phyloP scores from a whole-genome alignment of 2,888 invertebrate genomes.

The Chrysomela aeneicollis region DNA sequence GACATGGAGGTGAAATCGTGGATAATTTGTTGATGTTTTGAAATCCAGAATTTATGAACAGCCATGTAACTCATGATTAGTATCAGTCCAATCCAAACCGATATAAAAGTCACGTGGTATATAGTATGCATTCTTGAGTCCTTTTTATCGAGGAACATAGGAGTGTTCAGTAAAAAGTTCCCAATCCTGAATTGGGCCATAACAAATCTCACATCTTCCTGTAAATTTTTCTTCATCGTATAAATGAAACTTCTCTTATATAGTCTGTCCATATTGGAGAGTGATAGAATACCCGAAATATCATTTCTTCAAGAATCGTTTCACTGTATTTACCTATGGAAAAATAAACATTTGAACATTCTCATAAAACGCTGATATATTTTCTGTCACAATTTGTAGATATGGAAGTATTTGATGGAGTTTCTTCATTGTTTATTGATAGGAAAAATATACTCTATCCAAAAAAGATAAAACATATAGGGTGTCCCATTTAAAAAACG shows the following conservation, averaged over 20 bases:
- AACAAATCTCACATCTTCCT: background rate
- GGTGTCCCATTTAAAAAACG: too few species aligned
- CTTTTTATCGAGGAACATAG: background rate
- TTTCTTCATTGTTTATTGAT: too few species aligned
- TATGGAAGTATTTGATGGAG: too few species aligned
- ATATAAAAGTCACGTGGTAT: background rate
- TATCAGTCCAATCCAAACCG: constrained; percentile 4
- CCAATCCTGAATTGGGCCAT: constrained; percentile 7
- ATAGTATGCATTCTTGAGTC: background rate
- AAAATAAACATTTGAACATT: too few species aligned
- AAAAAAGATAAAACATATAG: too few species aligned
- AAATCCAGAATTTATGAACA: background rate
- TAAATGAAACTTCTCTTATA: background rate
- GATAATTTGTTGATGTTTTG: background rate
- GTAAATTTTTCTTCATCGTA: background rate
- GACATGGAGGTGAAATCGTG: constrained; percentile 5
- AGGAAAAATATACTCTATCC: too few species aligned
- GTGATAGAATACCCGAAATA: too few species aligned
- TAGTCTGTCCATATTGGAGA: too few species aligned
- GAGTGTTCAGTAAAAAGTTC: background rate
- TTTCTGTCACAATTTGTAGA: too few species aligned
- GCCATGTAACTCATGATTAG: background rate
- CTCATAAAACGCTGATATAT: too few species aligned
- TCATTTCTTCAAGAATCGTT: too few species aligned
- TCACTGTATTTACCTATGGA: too few species aligned